Base-by-base conservation (phyloP, 1,140 invertebrate genomes). In the Platorchestia sp. region DNA sequence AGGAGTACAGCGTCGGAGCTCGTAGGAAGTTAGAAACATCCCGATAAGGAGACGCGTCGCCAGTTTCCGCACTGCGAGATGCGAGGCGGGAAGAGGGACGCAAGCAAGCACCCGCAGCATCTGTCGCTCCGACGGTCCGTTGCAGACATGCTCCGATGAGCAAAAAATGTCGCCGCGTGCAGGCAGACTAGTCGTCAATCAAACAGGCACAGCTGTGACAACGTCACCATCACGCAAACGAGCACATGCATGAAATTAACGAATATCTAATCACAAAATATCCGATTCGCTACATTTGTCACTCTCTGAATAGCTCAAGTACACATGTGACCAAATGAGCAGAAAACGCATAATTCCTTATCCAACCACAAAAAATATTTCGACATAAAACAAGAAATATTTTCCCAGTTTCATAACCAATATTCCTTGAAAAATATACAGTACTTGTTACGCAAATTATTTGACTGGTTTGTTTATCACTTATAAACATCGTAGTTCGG, bases 91-190 rank as follows among this genome's bases (percentile, higher is more conserved):
- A 75, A 36, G 59, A 75, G 27, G 27, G 59, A 75, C 59, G 27
- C 59, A 75, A 75, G 59, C 59, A 75, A 75, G 59, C 59, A 75
- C 59, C 59, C 59, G 59, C 59, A 75, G 59, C 59, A 75, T 75
- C 59, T 75, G 59, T 75, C 14, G 59, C 59, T 19, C 47, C 6
- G 47, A 6, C 47, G 19, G 14, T 27, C 59, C 59, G 59, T 75
- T 75, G 36, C 59, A 22, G 59, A 10, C 27, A 36, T 36, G 59
- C 59, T 75, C 59, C 36, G 59, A 75, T 27, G 59, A 75, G 59
- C 27, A 14, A 10, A 10, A 22, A 36, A 75, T 75, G 59, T 14
- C 59, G 27, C 59, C 59, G 36, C 59, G 36, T 22, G 59, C 59
- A 75, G 14, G 36, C 59, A 10, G 47, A 6, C 47, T 7, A 6